Evolutionary conservation across 2,888 invertebrate genomes (phyloP).

Genomic region (Formica aserva): DNA sequence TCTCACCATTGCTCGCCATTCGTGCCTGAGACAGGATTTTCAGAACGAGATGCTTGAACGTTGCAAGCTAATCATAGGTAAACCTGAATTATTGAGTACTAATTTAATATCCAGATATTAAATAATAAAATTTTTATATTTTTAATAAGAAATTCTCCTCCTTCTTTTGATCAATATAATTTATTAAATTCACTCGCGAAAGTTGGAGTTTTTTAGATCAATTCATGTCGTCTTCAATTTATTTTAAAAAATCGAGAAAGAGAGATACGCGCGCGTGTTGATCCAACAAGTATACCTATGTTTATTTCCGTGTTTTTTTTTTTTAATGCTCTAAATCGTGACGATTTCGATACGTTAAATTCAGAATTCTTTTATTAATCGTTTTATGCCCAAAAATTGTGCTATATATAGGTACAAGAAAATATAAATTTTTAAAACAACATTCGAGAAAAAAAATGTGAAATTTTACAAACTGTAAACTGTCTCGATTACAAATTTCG

Average conservation of each 20-base stretch:
- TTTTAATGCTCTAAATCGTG: not conserved
- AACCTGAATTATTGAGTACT: not conserved
- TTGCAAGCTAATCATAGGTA: not conserved
- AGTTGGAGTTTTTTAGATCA: not conserved
- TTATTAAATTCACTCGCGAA: not conserved
- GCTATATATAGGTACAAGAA: not conserved
- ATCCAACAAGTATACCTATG: not conserved
- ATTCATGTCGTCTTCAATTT: not conserved
- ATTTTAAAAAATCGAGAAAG: not conserved
- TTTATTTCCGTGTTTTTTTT: not conserved
- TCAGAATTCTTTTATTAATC: not conserved
- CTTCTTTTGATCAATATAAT: too few relatives aligned
- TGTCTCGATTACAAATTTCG: not conserved
- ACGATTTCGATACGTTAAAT: not conserved
- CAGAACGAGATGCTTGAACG: not conserved
- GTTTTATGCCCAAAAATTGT: not conserved
- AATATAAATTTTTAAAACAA: not conserved
- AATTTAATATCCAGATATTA: not conserved
- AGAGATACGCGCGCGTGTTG: too few relatives aligned
- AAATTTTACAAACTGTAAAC: not conserved
- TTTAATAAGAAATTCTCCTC: too few relatives aligned
- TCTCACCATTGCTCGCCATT: not conserved
- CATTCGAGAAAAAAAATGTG: not conserved
- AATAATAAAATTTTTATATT: not conserved
- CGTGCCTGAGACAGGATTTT: not conserved